Conservation (phyloP, 2,113 vertebrate genomes). For the Pogona vitticeps region DNA sequence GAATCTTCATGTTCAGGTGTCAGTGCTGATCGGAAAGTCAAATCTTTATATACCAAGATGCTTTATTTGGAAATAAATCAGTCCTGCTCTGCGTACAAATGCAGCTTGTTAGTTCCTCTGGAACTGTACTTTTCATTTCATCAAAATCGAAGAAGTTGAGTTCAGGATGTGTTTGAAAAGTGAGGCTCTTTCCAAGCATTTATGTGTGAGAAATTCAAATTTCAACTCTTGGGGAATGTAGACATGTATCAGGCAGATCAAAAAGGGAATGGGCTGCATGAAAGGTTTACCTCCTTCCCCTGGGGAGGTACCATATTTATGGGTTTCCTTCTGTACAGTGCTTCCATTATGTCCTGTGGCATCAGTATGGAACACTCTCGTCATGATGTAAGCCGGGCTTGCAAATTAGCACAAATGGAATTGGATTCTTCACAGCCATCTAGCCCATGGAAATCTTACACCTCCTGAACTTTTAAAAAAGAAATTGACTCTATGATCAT, state of each 20-base stretch:
- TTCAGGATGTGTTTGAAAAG: background rate
- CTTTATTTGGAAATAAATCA: background rate
- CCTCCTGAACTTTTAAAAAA: background rate
- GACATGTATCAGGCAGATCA: background rate
- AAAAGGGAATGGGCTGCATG: slow-evolving; percentile 6
- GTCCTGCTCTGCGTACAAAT: background rate
- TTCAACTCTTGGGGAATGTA: slow-evolving; percentile 1
- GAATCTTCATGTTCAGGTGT: background rate
- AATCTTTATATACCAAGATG: background rate
- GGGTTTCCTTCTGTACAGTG: background rate
- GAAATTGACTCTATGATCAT: background rate
- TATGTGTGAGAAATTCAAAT: background rate
- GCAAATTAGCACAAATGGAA: slow-evolving; percentile 9
- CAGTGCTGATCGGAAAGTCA: background rate
- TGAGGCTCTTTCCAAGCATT: slow-evolving; percentile 11
- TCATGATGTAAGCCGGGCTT: background rate
- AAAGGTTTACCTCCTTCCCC: slow-evolving; percentile 30
- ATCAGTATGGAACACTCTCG: slow-evolving; percentile 17
- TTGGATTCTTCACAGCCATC: background rate
- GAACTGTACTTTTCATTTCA: background rate
- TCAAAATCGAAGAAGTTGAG: background rate
- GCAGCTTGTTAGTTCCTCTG: background rate
- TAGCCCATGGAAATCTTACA: background rate
- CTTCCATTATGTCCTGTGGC: slow-evolving; percentile 41
- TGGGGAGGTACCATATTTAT: background rate